Base-by-base conservation (phyloP, 2,888 invertebrate genomes). In the Euzophera pinguis region DNA sequence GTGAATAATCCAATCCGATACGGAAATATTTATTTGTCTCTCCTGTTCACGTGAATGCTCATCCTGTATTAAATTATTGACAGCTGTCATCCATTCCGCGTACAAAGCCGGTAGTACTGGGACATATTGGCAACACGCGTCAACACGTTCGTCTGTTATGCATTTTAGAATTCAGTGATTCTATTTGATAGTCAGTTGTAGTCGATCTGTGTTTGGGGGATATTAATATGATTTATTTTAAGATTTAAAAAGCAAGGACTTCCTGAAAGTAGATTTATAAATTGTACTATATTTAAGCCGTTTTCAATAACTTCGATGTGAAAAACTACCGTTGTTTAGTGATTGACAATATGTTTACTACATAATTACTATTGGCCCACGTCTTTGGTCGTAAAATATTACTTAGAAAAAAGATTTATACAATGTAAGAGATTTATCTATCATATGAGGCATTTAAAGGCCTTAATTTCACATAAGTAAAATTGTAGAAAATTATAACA, bases 61-160 rank as follows among this genome's bases (percentile, higher is more conserved):
- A 45, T 45, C 45, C 45, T 45, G 45, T 45, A 45, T 45, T 45
- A 45, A 45, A 45, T 45, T 45, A 45, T 45, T 45, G 45, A 45
- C 45, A 45, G 45, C 45, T 45, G 45, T 45, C 45, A 45, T 32
- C 32, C 32, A 32, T 32, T 16, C 10, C 39, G 14, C 10, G 32
- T 4, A 34, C 16, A 32, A 45, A 45, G 32, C 45, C 6, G 45
- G 22, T 2, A 22, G 22, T 22, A 22, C 22, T 22, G 22, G 45
- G 45, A 45, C 45, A 32, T 45, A 45, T 45, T 45, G 45, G 45
- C 45, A 32, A 45, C 45, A 27, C 43, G 32, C 45, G 32, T 45
- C 45, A 16, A 32, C 45, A 45, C 32, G 32, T 45, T 14, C 16
- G 16, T 14, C 9, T 34, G 27, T 43, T 34, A 32, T 32, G 32